These are phyloP conservation scores for Allophyes oxyacanthae DNA, from an alignment of 2,888 invertebrate species.

Conservation along the genomic window DNA sequence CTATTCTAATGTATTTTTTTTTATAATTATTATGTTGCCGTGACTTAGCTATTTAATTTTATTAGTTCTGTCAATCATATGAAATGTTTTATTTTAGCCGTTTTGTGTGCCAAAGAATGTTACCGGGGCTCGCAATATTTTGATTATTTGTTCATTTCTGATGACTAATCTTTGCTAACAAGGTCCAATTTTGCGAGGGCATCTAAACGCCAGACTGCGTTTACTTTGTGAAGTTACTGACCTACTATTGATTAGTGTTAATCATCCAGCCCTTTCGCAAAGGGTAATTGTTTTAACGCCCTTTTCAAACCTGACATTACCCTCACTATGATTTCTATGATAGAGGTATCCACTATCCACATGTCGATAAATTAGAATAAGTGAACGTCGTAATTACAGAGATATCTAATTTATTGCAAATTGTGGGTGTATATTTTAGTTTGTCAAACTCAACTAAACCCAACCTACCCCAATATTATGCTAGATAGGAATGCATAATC, in stretches of 20 bases:
- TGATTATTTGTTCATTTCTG: constrained; percentile 65
- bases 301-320: constrained; percentile 21
- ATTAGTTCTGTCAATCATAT: constrained; percentile 32
- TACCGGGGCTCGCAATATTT: constrained; percentile 39
- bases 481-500: no score
- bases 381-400: no score
- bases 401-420: no score
- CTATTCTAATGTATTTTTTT: constrained; percentile 76
- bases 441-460: neutral
- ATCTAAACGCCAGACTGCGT: constrained; percentile 48
- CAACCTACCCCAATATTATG: neutral
- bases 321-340: constrained; percentile 18
- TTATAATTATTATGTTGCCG: constrained; percentile 58
- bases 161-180: constrained; percentile 75
- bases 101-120: constrained; percentile 6
- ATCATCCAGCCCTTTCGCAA: constrained; percentile 49
- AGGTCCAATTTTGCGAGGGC: constrained; percentile 62
- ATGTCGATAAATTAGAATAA: no score
- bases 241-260: constrained; percentile 57
- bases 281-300: constrained; percentile 33
- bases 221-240: constrained; percentile 49
- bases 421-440: neutral
- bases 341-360: no score
- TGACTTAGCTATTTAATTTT: constrained; percentile 49
- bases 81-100: constrained; percentile 22